Evolutionary conservation across 2,888 invertebrate species (phyloP).

Genomic region (Hydroisotoma schaefferi): DNA sequence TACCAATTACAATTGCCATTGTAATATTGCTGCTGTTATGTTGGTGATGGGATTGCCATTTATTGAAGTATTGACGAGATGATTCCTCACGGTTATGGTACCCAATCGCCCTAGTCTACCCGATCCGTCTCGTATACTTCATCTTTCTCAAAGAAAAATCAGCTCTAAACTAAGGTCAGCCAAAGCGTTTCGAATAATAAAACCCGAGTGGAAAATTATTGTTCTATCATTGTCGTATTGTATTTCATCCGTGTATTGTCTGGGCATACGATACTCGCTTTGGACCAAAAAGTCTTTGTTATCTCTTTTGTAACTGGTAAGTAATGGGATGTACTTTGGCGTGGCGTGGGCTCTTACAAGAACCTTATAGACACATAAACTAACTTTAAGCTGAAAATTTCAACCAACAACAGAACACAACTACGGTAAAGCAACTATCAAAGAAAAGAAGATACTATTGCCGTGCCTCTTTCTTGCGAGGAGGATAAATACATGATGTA

Average conservation of each 20-base stretch:
- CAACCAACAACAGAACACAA: no score
- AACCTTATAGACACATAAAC: not conserved
- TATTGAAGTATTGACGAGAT: conserved; percentile 2
- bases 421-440: no score
- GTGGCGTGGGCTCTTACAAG: conserved; percentile 23
- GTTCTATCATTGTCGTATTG: conserved; percentile 27
- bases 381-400: no score
- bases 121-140: conserved; percentile 11
- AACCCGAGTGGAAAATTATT: conserved; percentile 23
- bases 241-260: not conserved
- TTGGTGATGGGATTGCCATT: no score
- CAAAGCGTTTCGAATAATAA: not conserved
- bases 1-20: no score
- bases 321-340: conserved; percentile 25
- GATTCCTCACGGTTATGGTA: conserved; percentile 2
- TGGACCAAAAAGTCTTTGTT: conserved; percentile 15
- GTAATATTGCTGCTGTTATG: no score
- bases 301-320: conserved; percentile 19
- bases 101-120: conserved; percentile 17
- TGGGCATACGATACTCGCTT: conserved; percentile 9
- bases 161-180: conserved; percentile 22
- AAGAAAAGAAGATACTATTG: no score
- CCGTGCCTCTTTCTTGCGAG: no score
- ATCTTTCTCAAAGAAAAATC: conserved; percentile 1
- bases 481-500: no score